Evolutionary conservation across 2,113 vertebrate species (phyloP).

Genomic region (Xerus inauris): DNA sequence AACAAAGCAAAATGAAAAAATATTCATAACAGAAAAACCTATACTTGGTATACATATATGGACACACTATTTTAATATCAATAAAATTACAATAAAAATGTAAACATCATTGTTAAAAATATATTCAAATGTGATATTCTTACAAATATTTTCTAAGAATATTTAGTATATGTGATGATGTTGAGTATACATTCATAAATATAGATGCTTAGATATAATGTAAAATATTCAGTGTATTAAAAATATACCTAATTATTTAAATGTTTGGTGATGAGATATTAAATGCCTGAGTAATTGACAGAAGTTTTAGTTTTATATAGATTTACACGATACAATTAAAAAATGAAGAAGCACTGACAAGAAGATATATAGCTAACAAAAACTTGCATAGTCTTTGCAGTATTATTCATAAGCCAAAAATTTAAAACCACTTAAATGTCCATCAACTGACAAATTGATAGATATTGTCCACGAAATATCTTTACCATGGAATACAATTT

Average conservation of each 20-base stretch:
- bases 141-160: background rate
- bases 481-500: background rate
- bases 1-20: background rate
- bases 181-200: background rate
- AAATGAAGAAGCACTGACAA: background rate
- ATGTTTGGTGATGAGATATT: background rate
- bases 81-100: background rate
- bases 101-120: background rate
- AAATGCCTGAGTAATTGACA: background rate
- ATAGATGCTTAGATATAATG: background rate
- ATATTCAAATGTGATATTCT: background rate
- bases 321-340: background rate
- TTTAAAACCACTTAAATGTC: background rate
- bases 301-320: background rate
- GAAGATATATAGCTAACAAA: background rate
- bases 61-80: background rate
- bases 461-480: too few species aligned
- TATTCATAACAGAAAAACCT: background rate
- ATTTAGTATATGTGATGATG: background rate
- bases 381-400: background rate
- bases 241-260: background rate
- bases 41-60: background rate
- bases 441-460: background rate
- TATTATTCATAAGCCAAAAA: background rate
- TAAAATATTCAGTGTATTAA: background rate